phyloP scores from a whole-genome alignment of 2,113 vertebrate species.

The Pteronura brasiliensis region DNA sequence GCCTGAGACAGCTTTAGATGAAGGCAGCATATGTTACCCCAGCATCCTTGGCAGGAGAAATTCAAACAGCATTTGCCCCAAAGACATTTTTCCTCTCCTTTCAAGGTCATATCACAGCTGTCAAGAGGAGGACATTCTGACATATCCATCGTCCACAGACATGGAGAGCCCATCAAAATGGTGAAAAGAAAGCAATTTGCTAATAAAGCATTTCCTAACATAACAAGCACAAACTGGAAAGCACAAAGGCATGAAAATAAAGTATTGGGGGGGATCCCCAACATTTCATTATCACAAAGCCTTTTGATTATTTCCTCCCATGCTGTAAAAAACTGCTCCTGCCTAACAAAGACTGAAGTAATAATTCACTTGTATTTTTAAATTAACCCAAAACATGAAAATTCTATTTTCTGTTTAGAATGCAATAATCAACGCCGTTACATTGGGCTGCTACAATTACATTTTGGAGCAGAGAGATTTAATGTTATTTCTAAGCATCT shows the following conservation, averaged over 20 bases:
- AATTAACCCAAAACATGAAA: not conserved
- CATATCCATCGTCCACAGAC: not conserved
- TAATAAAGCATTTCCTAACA: not conserved
- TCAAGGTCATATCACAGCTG: constrained; percentile 13
- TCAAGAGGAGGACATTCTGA: not conserved
- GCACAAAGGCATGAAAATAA: not conserved
- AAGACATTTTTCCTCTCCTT: not conserved
- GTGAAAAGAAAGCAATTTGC: not conserved
- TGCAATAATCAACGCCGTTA: not conserved
- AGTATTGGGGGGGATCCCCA: not conserved
- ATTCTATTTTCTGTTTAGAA: not conserved
- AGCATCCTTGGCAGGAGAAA: not conserved
- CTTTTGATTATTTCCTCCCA: not conserved
- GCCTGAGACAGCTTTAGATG: not conserved
- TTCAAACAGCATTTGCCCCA: not conserved
- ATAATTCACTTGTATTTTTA: not conserved
- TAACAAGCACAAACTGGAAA: not conserved
- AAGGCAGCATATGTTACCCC: not conserved
- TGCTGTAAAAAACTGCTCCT: not conserved
- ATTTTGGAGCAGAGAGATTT: not conserved
- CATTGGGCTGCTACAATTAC: not conserved
- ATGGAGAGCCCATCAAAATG: not conserved
- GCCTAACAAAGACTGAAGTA: not conserved
- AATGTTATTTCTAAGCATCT: not conserved
- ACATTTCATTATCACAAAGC: not conserved